phyloP scores from a whole-genome alignment of 2,113 vertebrate genomes.

The Callipepla californica region DNA sequence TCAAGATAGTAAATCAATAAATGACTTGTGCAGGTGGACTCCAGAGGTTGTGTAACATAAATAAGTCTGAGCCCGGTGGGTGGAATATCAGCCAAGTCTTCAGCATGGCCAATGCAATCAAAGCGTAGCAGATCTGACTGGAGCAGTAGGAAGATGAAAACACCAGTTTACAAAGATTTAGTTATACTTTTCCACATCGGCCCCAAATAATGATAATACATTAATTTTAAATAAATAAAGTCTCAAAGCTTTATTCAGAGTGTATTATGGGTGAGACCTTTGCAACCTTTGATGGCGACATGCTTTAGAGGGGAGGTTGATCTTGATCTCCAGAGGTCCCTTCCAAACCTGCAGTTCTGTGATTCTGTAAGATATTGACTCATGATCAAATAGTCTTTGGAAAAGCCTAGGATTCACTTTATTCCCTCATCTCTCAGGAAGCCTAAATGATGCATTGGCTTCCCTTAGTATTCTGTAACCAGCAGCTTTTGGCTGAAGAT shows the following conservation, averaged over 20 bases:
- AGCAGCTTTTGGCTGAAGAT: background rate
- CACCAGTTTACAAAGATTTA: rapidly evolving
- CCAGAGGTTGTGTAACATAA: background rate
- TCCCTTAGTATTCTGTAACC: background rate
- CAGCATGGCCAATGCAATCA: background rate
- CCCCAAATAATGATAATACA: no score
- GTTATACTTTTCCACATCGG: background rate
- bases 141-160: background rate
- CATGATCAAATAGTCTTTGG: background rate
- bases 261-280: background rate
- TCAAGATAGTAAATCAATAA: background rate
- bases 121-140: background rate
- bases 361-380: background rate
- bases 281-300: no score
- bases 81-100: background rate
- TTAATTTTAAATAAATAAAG: no score
- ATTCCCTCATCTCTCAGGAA: background rate
- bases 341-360: no score
- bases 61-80: background rate
- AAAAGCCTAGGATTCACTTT: background rate
- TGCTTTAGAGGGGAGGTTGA: no score
- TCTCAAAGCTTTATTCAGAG: background rate
- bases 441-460: background rate
- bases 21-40: background rate
- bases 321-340: no score